phyloP scores from a whole-genome alignment of 2,888 invertebrate species.

The Drosophila mercatorum region DNA sequence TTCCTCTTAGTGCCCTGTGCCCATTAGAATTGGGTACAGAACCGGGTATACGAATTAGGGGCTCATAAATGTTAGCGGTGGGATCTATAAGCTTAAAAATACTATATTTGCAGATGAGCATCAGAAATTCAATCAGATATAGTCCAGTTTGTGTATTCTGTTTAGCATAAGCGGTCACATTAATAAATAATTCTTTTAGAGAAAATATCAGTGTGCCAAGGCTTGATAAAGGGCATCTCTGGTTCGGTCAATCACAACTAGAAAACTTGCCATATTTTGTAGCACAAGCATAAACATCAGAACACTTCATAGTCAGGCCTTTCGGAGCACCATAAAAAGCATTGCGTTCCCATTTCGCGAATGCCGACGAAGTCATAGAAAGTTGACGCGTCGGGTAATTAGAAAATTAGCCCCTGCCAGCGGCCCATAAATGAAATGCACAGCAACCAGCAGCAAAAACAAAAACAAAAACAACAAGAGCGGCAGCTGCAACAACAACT shows the following conservation, averaged over 20 bases:
- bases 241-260: not conserved
- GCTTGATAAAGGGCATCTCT: not conserved
- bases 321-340: slow-evolving; percentile 52
- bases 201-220: too few species aligned
- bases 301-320: slow-evolving; percentile 39
- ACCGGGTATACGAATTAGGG: not conserved
- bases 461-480: slow-evolving; percentile 23
- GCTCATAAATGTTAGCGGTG: too few species aligned
- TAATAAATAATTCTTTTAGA: too few species aligned
- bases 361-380: slow-evolving; percentile 65
- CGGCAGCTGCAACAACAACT: slow-evolving; percentile 32
- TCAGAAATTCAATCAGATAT: not conserved
- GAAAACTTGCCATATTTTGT: slow-evolving; percentile 8
- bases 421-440: slow-evolving; percentile 67
- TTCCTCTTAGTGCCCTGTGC: slow-evolving; percentile 9
- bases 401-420: slow-evolving; percentile 72
- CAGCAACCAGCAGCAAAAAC: slow-evolving; percentile 38
- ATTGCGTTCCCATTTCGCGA: slow-evolving; percentile 56
- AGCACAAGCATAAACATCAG: slow-evolving; percentile 34
- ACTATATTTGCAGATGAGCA: not conserved
- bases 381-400: slow-evolving; percentile 74
- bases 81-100: not conserved
- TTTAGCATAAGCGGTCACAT: too few species aligned
- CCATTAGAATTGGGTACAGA: not conserved
- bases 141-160: not conserved